A percentile compares a stretch with the other conserved stretches of the same genome.
Evolutionary conservation across 2,888 invertebrate genomes (phyloP).

Genomic region (Dolichopus griseipennis): DNA sequence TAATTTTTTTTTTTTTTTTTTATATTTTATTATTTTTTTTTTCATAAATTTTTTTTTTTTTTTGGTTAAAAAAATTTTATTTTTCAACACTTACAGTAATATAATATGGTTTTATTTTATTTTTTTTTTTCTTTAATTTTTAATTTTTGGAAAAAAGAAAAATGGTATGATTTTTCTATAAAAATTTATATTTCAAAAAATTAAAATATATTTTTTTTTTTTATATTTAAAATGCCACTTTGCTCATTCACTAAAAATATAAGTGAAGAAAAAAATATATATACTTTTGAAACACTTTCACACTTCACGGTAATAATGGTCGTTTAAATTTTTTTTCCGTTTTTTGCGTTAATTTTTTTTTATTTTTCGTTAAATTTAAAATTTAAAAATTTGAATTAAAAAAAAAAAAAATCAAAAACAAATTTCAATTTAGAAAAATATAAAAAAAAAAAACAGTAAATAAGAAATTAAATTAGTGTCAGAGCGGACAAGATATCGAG

Average conservation of each 20-base stretch:
- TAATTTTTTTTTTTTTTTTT: background rate
- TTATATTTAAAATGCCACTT: background rate
- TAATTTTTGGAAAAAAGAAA: background rate
- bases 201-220: background rate
- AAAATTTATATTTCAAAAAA: no score
- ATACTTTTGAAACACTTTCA: background rate
- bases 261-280: no score
- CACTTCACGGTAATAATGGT: background rate
- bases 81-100: background rate
- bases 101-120: background rate
- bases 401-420: no score
- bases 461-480: background rate
- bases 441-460: no score
- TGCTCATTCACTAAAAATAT: slow-evolving; percentile 1
- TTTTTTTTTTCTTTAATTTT: background rate
- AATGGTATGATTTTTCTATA: no score
- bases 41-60: background rate
- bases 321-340: background rate
- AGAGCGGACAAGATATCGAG: background rate
- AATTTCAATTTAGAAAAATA: no score
- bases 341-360: no score
- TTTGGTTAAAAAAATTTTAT: background rate
- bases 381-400: no score
- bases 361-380: background rate
- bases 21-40: background rate